These are phyloP conservation scores for Tribolium freemani DNA, from an alignment of 2,888 invertebrate species.

Conservation along the genomic window DNA sequence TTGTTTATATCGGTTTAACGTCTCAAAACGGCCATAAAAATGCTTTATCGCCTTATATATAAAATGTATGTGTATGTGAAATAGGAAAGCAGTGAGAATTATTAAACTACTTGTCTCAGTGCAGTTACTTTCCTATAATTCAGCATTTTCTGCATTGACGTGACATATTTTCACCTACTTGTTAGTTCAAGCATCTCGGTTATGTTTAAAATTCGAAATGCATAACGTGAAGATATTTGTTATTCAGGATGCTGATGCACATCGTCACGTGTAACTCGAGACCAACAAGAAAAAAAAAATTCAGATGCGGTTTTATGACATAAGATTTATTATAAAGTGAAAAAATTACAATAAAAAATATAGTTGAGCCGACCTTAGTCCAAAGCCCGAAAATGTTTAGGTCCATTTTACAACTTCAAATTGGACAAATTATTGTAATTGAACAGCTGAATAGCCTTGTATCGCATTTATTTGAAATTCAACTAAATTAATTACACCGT, in stretches of 20 bases:
- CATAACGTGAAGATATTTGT: background rate
- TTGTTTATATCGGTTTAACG: background rate
- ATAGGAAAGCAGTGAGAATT: background rate
- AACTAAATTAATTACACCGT: background rate
- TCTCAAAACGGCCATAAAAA: background rate
- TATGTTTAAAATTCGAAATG: conserved; percentile 9
- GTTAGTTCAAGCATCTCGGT: background rate
- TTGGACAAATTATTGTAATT: background rate
- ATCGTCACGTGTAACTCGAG: background rate
- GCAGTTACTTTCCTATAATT: background rate
- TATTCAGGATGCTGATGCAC: background rate
- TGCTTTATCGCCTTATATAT: background rate
- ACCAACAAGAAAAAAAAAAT: background rate
- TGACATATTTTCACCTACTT: background rate
- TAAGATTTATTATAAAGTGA: too few relatives aligned
- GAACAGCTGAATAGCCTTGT: background rate
- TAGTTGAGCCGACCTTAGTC: too few relatives aligned
- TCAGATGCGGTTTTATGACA: background rate
- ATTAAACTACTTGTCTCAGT: background rate
- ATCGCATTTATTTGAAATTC: background rate
- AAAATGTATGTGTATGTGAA: background rate
- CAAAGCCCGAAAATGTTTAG: background rate
- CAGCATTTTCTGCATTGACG: background rate
- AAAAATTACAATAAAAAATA: too few relatives aligned
- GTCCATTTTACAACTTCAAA: background rate